These are phyloP conservation scores for Rhynchonema sp. DNA, from an alignment of 2,888 invertebrate genomes.

Conservation along the genomic window DNA sequence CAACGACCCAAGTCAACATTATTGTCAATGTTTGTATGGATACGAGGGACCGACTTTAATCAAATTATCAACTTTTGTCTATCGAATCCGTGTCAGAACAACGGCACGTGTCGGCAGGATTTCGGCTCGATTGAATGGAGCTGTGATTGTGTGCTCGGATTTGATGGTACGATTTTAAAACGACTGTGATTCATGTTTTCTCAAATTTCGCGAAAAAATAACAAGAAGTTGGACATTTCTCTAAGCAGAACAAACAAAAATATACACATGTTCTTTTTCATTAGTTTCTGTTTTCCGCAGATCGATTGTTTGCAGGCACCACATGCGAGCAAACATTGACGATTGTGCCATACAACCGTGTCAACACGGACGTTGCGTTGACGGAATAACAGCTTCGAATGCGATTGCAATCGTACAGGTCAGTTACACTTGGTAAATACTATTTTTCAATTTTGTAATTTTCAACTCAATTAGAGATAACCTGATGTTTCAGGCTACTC, in stretches of 20 bases:
- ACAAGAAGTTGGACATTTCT: no score
- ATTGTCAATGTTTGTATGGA: background rate
- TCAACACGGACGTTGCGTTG: slow-evolving; percentile 75
- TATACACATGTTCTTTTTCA: background rate
- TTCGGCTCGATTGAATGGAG: background rate
- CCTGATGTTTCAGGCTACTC: no score
- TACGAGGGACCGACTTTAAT: background rate
- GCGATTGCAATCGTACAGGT: slow-evolving; percentile 5
- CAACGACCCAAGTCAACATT: background rate
- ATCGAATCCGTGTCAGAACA: background rate
- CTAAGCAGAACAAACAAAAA: background rate
- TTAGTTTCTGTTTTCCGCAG: background rate
- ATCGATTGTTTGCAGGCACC: no score
- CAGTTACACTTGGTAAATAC: no score
- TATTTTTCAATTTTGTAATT: no score
- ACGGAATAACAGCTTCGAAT: slow-evolving; percentile 42
- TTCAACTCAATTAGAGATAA: no score
- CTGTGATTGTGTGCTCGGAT: background rate
- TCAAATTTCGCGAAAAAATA: no score
- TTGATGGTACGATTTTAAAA: background rate
- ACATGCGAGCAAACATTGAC: slow-evolving; percentile 65
- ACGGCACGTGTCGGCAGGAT: background rate
- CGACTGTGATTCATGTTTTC: background rate
- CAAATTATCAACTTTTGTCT: background rate
- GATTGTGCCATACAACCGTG: slow-evolving; percentile 84